Conservation (phyloP, 2,888 invertebrate species). For the Gymnocheta viridis region DNA sequence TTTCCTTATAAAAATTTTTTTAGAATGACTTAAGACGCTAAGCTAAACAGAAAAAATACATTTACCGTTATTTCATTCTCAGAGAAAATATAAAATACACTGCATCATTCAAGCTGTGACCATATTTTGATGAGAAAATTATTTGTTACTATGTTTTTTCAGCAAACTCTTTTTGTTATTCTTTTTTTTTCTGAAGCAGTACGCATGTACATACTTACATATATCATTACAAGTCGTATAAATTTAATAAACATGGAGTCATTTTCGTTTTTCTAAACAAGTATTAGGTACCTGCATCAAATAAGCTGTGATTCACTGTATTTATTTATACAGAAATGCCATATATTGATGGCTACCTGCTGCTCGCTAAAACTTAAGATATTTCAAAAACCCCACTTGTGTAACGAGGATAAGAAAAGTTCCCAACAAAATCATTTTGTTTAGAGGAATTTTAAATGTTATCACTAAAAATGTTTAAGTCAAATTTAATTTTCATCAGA, state of each 20-base stretch:
- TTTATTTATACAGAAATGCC: too few species aligned
- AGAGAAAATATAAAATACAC: conserved; percentile 22
- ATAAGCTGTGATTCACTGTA: conserved; percentile 28
- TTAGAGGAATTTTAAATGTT: too few species aligned
- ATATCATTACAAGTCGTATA: conserved; percentile 24
- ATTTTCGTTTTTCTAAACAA: conserved; percentile 29
- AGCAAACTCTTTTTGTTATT: conserved; percentile 20
- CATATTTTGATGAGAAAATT: conserved; percentile 21
- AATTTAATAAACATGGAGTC: conserved; percentile 15
- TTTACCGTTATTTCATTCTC: conserved; percentile 20
- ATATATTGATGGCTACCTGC: too few species aligned
- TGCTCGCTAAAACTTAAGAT: too few species aligned
- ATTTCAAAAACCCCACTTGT: too few species aligned
- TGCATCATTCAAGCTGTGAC: conserved; percentile 20
- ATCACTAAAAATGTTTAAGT: too few species aligned
- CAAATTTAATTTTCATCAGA: too few species aligned
- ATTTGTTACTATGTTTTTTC: conserved; percentile 18
- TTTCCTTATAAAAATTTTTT: conserved; percentile 4
- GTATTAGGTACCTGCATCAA: conserved; percentile 34
- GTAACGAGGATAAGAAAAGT: too few species aligned
- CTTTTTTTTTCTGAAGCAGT: conserved; percentile 2
- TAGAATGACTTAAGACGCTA: not conserved
- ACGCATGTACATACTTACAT: conserved; percentile 22
- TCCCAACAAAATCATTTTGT: too few species aligned
- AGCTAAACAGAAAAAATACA: conserved; percentile 5